These are phyloP conservation scores for Orientallactaga sibirica DNA, from an alignment of 2,797 vertebrate genomes.

Conservation along the genomic window DNA sequence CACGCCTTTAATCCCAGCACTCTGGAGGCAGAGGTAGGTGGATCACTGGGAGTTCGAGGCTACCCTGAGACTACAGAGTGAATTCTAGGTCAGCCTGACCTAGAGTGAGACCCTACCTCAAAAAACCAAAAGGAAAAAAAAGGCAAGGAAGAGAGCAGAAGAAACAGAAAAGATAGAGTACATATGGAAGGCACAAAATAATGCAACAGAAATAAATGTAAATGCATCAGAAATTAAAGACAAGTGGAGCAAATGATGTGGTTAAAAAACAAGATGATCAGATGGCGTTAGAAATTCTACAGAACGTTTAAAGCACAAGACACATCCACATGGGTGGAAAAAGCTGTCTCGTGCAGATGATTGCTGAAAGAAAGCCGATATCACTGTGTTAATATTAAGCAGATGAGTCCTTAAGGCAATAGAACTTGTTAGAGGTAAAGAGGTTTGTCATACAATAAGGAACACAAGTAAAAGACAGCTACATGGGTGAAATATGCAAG, in stretches of 20 bases:
- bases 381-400: neutral
- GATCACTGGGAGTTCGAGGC: too few species aligned
- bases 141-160: neutral
- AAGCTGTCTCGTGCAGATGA: neutral
- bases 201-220: constrained; percentile 1
- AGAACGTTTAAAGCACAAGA: neutral
- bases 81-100: too few species aligned
- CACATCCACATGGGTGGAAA: neutral
- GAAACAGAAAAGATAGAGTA: neutral
- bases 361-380: neutral
- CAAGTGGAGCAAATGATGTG: neutral
- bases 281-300: neutral
- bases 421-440: neutral
- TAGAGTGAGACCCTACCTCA: too few species aligned
- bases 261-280: constrained; percentile 6
- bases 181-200: constrained; percentile 11
- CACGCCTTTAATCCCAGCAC: too few species aligned
- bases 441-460: neutral
- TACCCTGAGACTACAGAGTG: too few species aligned
- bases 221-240: neutral
- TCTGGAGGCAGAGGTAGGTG: too few species aligned
- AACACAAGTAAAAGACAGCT: neutral
- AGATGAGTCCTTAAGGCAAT: neutral
- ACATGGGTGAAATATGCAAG: neutral
- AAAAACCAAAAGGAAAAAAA: neutral